phyloP scores from a whole-genome alignment of 1,140 invertebrate species.

The Leptoteleia sp. region DNA sequence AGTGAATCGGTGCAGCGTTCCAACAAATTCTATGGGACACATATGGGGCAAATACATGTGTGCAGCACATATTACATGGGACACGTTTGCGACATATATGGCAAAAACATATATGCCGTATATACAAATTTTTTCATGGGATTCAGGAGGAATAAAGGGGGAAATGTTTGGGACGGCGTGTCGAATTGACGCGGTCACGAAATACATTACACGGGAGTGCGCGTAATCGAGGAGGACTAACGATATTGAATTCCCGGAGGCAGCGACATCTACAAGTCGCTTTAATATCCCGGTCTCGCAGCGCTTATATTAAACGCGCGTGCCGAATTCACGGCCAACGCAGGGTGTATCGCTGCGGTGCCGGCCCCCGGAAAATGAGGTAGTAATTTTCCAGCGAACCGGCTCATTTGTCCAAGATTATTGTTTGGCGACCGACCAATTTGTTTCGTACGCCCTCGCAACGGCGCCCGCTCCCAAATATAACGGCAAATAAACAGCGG shows the following conservation, averaged over 20 bases:
- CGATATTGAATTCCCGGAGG: constrained; percentile 63
- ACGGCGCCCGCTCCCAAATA: constrained; percentile 38
- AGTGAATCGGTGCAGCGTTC: too few relatives aligned
- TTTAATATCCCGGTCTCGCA: constrained; percentile 55
- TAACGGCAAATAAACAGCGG: constrained; percentile 44
- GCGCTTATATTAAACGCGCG: constrained; percentile 65
- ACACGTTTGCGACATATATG: too few relatives aligned
- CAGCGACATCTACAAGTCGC: constrained; percentile 63
- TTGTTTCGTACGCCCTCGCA: constrained; percentile 57
- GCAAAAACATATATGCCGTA: too few relatives aligned
- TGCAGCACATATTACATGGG: too few relatives aligned
- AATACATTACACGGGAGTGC: constrained; percentile 49
- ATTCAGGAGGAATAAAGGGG: constrained; percentile 24
- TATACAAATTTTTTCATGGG: too few relatives aligned
- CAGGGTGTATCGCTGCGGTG: constrained; percentile 46
- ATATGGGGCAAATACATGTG: too few relatives aligned
- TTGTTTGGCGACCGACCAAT: constrained; percentile 66
- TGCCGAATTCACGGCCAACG: constrained; percentile 45
- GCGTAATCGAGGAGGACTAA: constrained; percentile 60
- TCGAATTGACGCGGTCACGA: constrained; percentile 51
- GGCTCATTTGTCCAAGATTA: constrained; percentile 68
- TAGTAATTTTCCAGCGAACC: constrained; percentile 67
- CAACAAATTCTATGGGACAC: too few relatives aligned
- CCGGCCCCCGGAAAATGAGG: constrained; percentile 57
- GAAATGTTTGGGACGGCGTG: constrained; percentile 39